Percentiles rank a stretch among this genome's conserved stretches.
phyloP scores from a whole-genome alignment of 2,888 invertebrate genomes.

The Meiosimyza decipiens region DNA sequence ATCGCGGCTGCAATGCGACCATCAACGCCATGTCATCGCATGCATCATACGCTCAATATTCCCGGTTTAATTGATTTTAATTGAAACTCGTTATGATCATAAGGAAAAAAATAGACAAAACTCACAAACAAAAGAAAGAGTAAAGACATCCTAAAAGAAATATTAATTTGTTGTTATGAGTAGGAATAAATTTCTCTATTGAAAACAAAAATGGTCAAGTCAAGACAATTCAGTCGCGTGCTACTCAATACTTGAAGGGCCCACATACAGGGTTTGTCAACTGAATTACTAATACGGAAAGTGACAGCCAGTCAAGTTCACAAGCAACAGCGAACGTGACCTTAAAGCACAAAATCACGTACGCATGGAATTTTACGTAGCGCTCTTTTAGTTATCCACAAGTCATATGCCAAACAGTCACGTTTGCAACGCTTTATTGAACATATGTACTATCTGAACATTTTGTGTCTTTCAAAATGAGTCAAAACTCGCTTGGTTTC shows the following conservation, averaged over 20 bases:
- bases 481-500: slow-evolving; percentile 37
- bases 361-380: slow-evolving; percentile 10
- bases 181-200: too few species aligned
- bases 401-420: background rate
- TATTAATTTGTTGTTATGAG: too few species aligned
- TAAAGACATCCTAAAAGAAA: too few species aligned
- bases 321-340: background rate
- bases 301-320: background rate
- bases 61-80: slow-evolving; percentile 37
- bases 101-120: background rate
- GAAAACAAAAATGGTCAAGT: too few species aligned
- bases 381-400: background rate
- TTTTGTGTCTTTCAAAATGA: slow-evolving; percentile 37
- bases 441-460: background rate
- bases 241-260: too few species aligned
- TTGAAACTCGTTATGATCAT: slow-evolving; percentile 22
- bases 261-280: too few species aligned
- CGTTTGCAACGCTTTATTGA: background rate
- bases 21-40: slow-evolving; percentile 20
- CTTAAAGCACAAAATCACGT: slow-evolving; percentile 29
- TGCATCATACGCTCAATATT: background rate
- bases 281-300: too few species aligned
- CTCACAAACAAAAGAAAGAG: too few species aligned
- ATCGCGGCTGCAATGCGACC: background rate
- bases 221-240: too few species aligned